phyloP scores from a whole-genome alignment of 2,797 vertebrate genomes.

The Pygocentrus nattereri region DNA sequence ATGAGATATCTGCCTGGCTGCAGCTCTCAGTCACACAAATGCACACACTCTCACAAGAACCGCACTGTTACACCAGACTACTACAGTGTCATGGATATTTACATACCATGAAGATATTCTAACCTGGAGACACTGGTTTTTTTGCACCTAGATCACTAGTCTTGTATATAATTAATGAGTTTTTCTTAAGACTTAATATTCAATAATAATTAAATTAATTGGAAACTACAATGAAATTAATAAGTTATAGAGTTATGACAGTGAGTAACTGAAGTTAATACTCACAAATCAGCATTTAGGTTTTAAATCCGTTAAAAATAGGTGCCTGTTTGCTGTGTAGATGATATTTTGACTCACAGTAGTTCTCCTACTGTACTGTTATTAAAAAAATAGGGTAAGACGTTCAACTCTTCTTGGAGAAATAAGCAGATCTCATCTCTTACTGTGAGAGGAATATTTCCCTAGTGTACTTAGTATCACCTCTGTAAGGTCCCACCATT shows the following conservation, averaged over 20 bases:
- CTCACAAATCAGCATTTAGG: neutral
- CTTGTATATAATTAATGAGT: no score
- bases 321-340: neutral
- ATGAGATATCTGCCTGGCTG: conserved; percentile 45
- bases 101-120: neutral
- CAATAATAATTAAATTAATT: no score
- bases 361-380: neutral
- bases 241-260: neutral
- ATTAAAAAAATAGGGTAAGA: no score
- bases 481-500: conserved; percentile 40
- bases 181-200: no score
- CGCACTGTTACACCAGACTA: neutral
- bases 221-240: neutral
- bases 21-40: conserved; percentile 12
- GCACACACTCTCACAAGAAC: neutral
- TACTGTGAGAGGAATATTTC: conserved; percentile 34
- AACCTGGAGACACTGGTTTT: no score
- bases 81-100: neutral
- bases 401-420: neutral
- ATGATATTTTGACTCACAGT: neutral
- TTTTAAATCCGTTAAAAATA: neutral
- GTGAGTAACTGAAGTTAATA: neutral
- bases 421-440: conserved; percentile 4
- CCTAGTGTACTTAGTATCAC: conserved; percentile 21
- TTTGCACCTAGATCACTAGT: no score